These are phyloP conservation scores for Rhopilema esculentum DNA, from an alignment of 30 jellyfish, hydroid and myxozoan genomes.

Conservation along the genomic window DNA sequence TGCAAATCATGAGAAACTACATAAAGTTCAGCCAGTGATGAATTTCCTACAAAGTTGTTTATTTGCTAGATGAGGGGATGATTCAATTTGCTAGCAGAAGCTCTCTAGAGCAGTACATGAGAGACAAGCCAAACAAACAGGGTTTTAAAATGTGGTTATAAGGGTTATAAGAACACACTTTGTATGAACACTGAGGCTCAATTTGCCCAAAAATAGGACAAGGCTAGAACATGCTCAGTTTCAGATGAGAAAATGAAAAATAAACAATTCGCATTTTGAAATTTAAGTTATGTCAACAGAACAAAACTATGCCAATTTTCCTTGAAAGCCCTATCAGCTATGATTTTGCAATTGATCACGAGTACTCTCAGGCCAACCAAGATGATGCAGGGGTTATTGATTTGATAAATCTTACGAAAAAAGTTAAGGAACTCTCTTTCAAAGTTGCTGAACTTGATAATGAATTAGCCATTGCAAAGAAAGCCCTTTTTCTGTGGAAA, in stretches of 20 bases:
- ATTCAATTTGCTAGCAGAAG: neutral
- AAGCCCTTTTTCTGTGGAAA: neutral
- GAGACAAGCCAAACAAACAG: neutral
- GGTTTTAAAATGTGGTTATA: neutral
- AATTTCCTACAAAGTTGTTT: slow-evolving; percentile 27
- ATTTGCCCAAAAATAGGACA: too few relatives aligned
- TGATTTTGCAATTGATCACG: neutral
- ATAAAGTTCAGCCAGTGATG: slow-evolving; percentile 34
- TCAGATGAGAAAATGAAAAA: too few relatives aligned
- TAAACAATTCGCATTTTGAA: too few relatives aligned
- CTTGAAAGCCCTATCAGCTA: neutral
- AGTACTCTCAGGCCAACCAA: neutral
- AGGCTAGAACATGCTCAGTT: too few relatives aligned
- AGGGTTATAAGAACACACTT: too few relatives aligned
- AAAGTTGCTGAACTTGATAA: neutral
- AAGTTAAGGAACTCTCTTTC: neutral
- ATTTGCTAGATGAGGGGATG: slow-evolving; percentile 16
- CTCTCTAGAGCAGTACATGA: neutral
- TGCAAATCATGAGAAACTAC: slow-evolving; percentile 41
- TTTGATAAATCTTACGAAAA: neutral
- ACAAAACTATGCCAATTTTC: too few relatives aligned
- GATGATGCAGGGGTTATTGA: neutral
- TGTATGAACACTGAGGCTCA: too few relatives aligned
- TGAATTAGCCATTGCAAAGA: neutral
- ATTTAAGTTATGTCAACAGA: too few relatives aligned